A percentile compares a stretch with the other conserved stretches of the same genome.
Conservation (phyloP, 2,113 vertebrate species). For the Archilochus colubris region DNA sequence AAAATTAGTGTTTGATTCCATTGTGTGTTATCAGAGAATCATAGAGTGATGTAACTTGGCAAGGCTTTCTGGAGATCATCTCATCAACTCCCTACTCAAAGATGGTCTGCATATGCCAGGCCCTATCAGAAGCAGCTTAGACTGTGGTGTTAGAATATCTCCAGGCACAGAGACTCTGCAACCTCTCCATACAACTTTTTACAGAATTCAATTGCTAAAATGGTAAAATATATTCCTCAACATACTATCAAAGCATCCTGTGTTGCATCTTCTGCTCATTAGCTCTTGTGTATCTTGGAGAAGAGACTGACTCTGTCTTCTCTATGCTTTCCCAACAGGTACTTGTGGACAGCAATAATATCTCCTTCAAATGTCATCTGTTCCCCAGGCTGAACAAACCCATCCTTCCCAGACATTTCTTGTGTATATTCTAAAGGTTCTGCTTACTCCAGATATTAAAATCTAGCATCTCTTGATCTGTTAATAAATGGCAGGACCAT, state of each 20-base stretch:
- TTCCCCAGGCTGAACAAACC: neutral
- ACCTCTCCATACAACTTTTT: neutral
- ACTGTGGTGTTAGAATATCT: neutral
- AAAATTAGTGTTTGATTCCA: neutral
- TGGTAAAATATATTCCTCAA: neutral
- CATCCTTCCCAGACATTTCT: neutral
- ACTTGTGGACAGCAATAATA: neutral
- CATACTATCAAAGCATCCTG: neutral
- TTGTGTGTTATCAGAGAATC: neutral
- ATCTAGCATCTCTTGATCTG: neutral
- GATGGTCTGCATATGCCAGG: neutral
- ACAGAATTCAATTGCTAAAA: neutral
- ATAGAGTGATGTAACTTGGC: neutral
- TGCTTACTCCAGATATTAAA: neutral
- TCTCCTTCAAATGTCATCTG: neutral
- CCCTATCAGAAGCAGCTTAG: neutral
- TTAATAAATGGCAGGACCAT: too few species aligned
- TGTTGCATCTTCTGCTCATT: neutral
- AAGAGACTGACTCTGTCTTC: neutral
- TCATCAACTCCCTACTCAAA: neutral
- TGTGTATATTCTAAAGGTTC: neutral
- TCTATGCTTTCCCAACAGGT: neutral
- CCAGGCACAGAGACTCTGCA: neutral
- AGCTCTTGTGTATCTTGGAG: neutral
- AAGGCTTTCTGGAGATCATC: neutral